These are phyloP conservation scores for Protodeltote pygarga DNA, from an alignment of 2,888 invertebrate species.

Conservation along the genomic window DNA sequence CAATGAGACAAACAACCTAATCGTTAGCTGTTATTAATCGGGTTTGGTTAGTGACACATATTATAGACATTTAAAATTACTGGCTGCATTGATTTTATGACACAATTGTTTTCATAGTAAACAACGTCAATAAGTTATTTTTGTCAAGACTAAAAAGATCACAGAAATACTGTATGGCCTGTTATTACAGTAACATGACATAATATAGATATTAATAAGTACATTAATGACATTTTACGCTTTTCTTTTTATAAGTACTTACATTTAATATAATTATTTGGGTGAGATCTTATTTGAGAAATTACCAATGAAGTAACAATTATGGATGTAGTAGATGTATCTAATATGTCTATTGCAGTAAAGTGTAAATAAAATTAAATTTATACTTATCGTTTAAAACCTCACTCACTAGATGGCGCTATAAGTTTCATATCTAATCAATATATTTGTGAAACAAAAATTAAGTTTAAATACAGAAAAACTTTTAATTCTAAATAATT, in stretches of 20 bases:
- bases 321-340: background rate
- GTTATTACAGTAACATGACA: slow-evolving; percentile 35
- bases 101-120: slow-evolving; percentile 36
- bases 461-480: slow-evolving; percentile 18
- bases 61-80: slow-evolving; percentile 23
- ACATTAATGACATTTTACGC: slow-evolving; percentile 26
- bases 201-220: slow-evolving; percentile 27
- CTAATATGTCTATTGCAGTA: background rate
- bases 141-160: slow-evolving; percentile 55
- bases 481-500: slow-evolving; percentile 28
- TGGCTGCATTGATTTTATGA: slow-evolving; percentile 43
- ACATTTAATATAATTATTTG: slow-evolving; percentile 22
- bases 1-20: too few species aligned
- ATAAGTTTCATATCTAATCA: slow-evolving; percentile 17
- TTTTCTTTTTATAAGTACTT: slow-evolving; percentile 6
- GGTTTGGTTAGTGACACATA: slow-evolving; percentile 8
- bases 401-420: slow-evolving; percentile 46
- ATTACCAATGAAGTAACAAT: slow-evolving; percentile 12
- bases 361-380: background rate
- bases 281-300: slow-evolving; percentile 41
- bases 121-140: slow-evolving; percentile 33
- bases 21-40: too few species aligned
- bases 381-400: slow-evolving; percentile 16
- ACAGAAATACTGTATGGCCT: slow-evolving; percentile 59
- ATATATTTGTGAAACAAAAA: slow-evolving; percentile 18